Conservation (phyloP, 2,797 vertebrate genomes). For the Oreonectes daqikongensis region DNA sequence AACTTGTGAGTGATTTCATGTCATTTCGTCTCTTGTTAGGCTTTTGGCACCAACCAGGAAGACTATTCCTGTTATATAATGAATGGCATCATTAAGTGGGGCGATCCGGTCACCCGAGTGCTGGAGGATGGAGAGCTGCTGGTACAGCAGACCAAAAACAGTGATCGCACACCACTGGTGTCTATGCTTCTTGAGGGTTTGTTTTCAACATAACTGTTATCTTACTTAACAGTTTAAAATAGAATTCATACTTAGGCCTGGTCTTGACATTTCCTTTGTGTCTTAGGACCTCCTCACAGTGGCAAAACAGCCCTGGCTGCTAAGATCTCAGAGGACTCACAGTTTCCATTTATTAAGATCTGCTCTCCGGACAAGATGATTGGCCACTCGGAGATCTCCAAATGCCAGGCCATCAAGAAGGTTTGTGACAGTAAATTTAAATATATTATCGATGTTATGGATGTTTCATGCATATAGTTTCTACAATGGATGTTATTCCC, state of each 20-base stretch:
- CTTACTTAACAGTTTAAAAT: too few species aligned
- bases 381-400: constrained; percentile 93
- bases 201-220: constrained; percentile 8
- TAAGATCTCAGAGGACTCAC: constrained; percentile 93
- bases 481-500: neutral
- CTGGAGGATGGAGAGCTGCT: constrained; percentile 94
- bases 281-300: constrained; percentile 90
- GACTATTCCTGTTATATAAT: constrained; percentile 96
- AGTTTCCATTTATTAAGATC: constrained; percentile 99
- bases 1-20: neutral
- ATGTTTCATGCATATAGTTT: neutral
- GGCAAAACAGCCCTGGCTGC: constrained; percentile 96
- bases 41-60: constrained; percentile 97
- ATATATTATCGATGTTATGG: neutral
- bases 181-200: constrained; percentile 92
- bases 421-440: constrained; percentile 62
- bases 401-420: constrained; percentile 99
- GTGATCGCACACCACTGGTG: constrained; percentile 93
- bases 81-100: constrained; percentile 99
- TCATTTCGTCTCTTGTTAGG: constrained; percentile 70
- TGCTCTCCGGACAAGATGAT: constrained; percentile 99
- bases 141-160: constrained; percentile 97
- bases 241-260: neutral
- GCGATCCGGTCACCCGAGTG: constrained; percentile 90
- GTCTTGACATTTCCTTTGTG: neutral